Evolutionary conservation across 2,113 vertebrate species (phyloP).

Genomic region (Hypocryptadius cinnamomeus): DNA sequence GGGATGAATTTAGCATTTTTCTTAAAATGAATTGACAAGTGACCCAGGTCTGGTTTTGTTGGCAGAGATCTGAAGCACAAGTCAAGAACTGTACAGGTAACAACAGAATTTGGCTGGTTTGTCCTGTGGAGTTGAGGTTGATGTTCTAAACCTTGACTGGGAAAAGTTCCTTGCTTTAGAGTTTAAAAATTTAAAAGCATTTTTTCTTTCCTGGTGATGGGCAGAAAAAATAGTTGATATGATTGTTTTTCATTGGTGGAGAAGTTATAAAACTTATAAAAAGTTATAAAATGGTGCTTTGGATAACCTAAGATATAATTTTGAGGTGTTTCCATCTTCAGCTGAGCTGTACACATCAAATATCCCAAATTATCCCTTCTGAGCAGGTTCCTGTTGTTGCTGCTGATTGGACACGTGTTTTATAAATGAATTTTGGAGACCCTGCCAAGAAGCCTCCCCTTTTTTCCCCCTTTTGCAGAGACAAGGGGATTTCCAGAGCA

Average conservation of each 20-base stretch:
- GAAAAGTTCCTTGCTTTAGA: not conserved
- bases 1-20: not conserved
- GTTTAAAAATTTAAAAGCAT: rapidly evolving
- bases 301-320: not conserved
- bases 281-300: not conserved
- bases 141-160: not conserved
- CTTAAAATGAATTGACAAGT: not conserved
- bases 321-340: rapidly evolving
- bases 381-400: not conserved
- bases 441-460: not conserved
- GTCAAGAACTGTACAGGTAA: not conserved
- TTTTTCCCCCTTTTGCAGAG: not conserved
- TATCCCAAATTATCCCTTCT: not conserved
- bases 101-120: not conserved
- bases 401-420: not conserved
- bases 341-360: rapidly evolving
- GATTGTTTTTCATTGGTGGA: not conserved
- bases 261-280: not conserved
- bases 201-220: not conserved
- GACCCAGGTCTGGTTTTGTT: not conserved
- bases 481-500: not conserved
- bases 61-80: not conserved
- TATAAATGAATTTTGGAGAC: not conserved
- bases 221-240: not conserved
- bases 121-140: not conserved